Base-by-base conservation (phyloP, 2,888 invertebrate species). In the Mermis nigrescens region DNA sequence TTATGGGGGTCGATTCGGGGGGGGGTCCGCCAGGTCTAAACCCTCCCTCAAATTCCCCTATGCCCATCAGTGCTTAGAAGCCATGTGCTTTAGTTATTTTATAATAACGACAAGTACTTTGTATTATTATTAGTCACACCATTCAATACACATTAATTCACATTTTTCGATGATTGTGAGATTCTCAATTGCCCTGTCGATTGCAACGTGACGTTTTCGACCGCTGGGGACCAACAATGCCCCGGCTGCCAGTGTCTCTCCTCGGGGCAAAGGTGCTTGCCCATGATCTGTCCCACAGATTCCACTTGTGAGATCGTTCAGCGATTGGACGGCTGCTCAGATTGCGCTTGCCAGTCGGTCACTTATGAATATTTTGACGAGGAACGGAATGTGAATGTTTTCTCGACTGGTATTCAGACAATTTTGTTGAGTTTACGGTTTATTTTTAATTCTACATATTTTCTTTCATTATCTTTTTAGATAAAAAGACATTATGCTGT, bases 331-430 rank as follows among this genome's bases (percentile, higher is more conserved):
- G 54, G 54, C 4, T 53, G 54, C 24, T 29, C 29, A 22, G 3
- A 27, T 27, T 53, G 54, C 31, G 4, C 54, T 28, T 53, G 54
- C 22, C 12, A 28, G 29, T 27, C 12, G 3, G 31, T 31, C 15
- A 53, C 54, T 7, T 53, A 53, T 29, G 29, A 53, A 27, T 7
- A 29, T 7, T 53, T 53, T 29, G 54, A 53, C 31, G 54, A 53
- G 29, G 22, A 15, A 12, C 27, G 31, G 29, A 53, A 29, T 29
- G 3, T 53, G 31, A 12, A 27, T 15, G 24, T 24, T 53, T 53
- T 53, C 29, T 29, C 31, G 31, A 53, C 31, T 15, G 29, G 54
- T 53, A 53, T n/a, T n/a, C n/a, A n/a, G n/a, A n/a, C n/a, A n/a
- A n/a, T n/a, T n/a, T n/a, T n/a, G n/a, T n/a, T n/a, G n/a, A n/a